Conservation (phyloP, 2,888 invertebrate species). For the Orthonevra nobilis region DNA sequence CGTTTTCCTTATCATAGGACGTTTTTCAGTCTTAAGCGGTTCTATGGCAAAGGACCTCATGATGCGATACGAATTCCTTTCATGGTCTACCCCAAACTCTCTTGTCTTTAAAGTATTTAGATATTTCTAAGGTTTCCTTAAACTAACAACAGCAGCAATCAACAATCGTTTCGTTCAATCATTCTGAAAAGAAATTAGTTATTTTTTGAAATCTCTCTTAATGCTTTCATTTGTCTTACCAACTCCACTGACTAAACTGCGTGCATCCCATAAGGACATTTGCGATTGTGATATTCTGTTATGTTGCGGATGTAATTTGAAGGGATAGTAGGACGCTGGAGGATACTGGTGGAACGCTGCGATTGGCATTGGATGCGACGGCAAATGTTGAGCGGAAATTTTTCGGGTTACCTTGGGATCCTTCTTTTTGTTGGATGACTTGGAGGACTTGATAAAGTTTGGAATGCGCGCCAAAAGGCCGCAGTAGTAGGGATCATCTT, state of each 20-base stretch:
- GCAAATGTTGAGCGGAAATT: conserved; percentile 77
- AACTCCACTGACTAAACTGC: conserved; percentile 79
- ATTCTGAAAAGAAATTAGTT: conserved; percentile 33
- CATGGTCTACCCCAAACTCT: conserved; percentile 55
- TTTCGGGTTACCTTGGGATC: conserved; percentile 78
- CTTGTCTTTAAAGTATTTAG: conserved; percentile 30
- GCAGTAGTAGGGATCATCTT: conserved; percentile 87
- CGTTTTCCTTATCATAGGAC: conserved; percentile 75
- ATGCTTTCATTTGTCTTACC: conserved; percentile 72
- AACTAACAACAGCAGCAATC: neutral
- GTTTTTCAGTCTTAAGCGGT: conserved; percentile 80
- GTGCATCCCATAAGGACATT: conserved; percentile 79
- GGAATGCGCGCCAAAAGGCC: conserved; percentile 86
- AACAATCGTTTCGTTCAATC: conserved; percentile 11
- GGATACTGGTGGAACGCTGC: conserved; percentile 78
- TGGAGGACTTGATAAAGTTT: conserved; percentile 84
- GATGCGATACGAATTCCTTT: conserved; percentile 65
- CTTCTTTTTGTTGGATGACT: conserved; percentile 74
- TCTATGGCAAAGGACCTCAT: conserved; percentile 72
- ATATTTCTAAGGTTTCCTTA: conserved; percentile 27
- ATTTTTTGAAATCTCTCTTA: conserved; percentile 10
- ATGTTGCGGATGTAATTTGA: conserved; percentile 77
- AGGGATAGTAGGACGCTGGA: conserved; percentile 76
- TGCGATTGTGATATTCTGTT: conserved; percentile 79
- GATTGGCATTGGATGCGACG: conserved; percentile 77